These are phyloP conservation scores for Choristoneura rosaceana DNA, from an alignment of 2,888 invertebrate species.

Conservation along the genomic window DNA sequence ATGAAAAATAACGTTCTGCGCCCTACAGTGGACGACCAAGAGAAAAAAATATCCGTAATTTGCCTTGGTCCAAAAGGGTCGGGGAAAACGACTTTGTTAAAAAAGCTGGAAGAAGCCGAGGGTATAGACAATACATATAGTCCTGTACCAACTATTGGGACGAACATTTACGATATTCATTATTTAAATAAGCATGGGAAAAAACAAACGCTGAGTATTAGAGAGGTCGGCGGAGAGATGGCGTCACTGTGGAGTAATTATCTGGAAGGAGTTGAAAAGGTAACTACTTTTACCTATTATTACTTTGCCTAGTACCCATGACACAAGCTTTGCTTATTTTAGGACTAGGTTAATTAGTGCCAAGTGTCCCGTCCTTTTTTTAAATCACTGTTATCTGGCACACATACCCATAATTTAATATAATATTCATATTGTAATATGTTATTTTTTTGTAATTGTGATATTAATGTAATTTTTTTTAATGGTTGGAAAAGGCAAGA, in stretches of 20 bases:
- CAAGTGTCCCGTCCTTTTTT: too few species aligned
- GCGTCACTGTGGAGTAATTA: slow-evolving; percentile 93
- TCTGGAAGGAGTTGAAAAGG: slow-evolving; percentile 87
- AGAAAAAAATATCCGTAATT: slow-evolving; percentile 79
- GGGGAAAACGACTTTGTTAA: slow-evolving; percentile 92
- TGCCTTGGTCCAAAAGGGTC: slow-evolving; percentile 93
- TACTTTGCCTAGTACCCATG: too few species aligned
- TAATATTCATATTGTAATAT: too few species aligned
- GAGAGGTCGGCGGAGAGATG: slow-evolving; percentile 93
- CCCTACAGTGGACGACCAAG: slow-evolving; percentile 70
- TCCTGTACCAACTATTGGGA: slow-evolving; percentile 92
- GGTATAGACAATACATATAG: slow-evolving; percentile 91
- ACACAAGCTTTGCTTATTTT: too few species aligned
- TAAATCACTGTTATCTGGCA: too few species aligned
- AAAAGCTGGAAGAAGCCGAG: slow-evolving; percentile 89
- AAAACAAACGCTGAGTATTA: slow-evolving; percentile 84
- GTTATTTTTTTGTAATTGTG: too few species aligned
- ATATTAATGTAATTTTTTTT: too few species aligned
- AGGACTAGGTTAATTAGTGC: too few species aligned
- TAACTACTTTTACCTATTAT: slow-evolving; percentile 43
- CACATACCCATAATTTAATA: too few species aligned
- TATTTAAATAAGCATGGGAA: slow-evolving; percentile 80
- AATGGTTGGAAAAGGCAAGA: too few species aligned
- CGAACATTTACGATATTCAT: slow-evolving; percentile 89
- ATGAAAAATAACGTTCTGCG: slow-evolving; percentile 37